Evolutionary conservation across 1,140 invertebrate genomes (phyloP), one percentile per base, ranked within the genome.

Genomic region (Maniola jurtina): DNA sequence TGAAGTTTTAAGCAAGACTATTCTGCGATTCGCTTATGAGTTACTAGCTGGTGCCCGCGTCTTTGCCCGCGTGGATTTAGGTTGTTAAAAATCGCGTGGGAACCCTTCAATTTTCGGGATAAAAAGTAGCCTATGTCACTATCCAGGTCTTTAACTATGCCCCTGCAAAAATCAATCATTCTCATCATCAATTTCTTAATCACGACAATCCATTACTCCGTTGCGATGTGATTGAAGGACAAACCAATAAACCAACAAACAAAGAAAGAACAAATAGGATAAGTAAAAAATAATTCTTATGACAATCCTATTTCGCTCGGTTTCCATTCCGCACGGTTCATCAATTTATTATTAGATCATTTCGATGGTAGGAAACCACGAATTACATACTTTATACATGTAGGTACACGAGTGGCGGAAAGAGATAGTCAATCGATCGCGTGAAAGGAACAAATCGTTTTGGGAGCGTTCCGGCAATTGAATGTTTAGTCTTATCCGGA

Each of bases 391-490:
- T 55, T 56, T 42, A 15, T 58, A 16, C 10, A 25, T 33, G 10
- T 58, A 8, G 9, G 13, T 64, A 70, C 52, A 61, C 68, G 69
- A 74, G 70, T 70, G 65, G 60, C 71, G 72, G 71, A 73, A 76
- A 81, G 68, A 78, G 77, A 76, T 76, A 81, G 75, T 77, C 68
- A 77, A 79, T 81, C 78, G 79, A 86, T 86, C 73, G 76, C 73
- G 73, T 76, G 71, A 74, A 77, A 77, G 75, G 80, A 80, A 81
- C 84, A 87, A 86, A 86, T 86, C 81, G 80, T 81, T 83, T 86
- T 71, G 75, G 80, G 76, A 83, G 76, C 81, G 78, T 84, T 81
- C 85, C 81, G 80, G 76, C 83, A 85, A 88, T 78, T 70, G 71
- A 75, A 75, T 70, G 66, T 78, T 75, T 71, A 72, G 73, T 66